Base-by-base conservation (phyloP, 2,888 invertebrate species). In the Nineta flava region DNA sequence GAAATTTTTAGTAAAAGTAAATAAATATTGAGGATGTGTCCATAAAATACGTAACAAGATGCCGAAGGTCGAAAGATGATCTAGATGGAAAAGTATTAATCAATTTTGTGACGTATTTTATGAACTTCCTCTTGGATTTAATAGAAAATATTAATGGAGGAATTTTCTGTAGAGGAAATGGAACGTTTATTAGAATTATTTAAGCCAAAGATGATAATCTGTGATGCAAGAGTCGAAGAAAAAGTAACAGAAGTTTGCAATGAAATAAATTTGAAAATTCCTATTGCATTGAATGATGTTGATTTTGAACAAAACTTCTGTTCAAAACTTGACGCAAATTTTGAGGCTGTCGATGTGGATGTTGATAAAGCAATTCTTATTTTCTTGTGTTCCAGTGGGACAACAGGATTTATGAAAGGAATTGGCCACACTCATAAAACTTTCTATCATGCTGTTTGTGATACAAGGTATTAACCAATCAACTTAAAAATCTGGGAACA, bases 321-420 rank as follows among this genome's bases (percentile, higher is more conserved):
- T 3, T 21, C 19, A 31, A 26, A 21, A 3, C 17, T 13, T 13
- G 44, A 44, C n/a, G 13, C 15, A 7, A 13, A 21, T 21, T 44
- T 44, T 7, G 26, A 44, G 13, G 26, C 44, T 7, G 21, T 21
- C 3, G 44, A 44, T 12, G 12, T 44, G 10, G 44, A 44, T 44
- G 10, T 21, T 13, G 26, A 44, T 5, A 44, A 44, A 12, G 12
- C 21, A 2, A 19, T 19, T 7, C 12, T 44, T 7, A 44, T 44
- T 44, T 44, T 44, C 5, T 26, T 26, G 7, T 44, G 44, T 19
- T 44, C 44, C 12, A 44, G 44, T 44, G 44, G 44, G 2, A 44
- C 44, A 44, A 44, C 44, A 21, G 44, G 44, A 12, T 13, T 44
- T 13, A 44, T 44, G 44, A 44, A 44, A 13, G 44, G 44, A 5